A percentile compares a stretch with the other conserved stretches of the same genome.
phyloP scores from a whole-genome alignment of 2,797 vertebrate genomes.

The Typhlichthys subterraneus region DNA sequence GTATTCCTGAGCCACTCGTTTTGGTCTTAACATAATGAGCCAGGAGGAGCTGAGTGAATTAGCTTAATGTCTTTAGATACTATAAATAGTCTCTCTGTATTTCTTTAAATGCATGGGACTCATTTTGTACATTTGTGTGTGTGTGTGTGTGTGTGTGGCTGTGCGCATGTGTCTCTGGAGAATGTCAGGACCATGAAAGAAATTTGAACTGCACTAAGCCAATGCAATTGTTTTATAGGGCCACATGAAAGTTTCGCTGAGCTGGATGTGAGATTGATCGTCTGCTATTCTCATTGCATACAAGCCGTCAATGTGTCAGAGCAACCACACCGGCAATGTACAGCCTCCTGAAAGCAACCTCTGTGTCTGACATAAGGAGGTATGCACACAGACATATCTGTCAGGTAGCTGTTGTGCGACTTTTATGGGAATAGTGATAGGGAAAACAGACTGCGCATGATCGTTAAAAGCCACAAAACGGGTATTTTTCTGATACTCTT shows the following conservation, averaged over 20 bases:
- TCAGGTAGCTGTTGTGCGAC: constrained; percentile 1
- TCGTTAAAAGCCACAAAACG: constrained; percentile 9
- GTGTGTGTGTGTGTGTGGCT: neutral
- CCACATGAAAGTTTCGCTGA: constrained; percentile 70
- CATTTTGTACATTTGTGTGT: constrained; percentile 42
- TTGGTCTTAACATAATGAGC: constrained; percentile 28
- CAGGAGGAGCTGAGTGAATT: constrained; percentile 30
- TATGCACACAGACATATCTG: constrained; percentile 5
- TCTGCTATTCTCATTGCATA: constrained; percentile 67
- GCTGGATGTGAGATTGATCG: constrained; percentile 40
- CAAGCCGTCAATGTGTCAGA: constrained; percentile 33
- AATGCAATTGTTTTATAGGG: constrained; percentile 57
- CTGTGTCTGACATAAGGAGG: constrained; percentile 26
- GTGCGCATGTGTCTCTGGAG: constrained; percentile 17
- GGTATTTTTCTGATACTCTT: constrained; percentile 3
- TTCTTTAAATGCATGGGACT: constrained; percentile 54
- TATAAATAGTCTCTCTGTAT: constrained; percentile 65
- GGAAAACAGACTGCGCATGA: constrained; percentile 6
- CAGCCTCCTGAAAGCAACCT: neutral
- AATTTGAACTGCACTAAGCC: constrained; percentile 29
- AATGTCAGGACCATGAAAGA: constrained; percentile 9
- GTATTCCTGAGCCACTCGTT: constrained; percentile 23
- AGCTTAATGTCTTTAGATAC: constrained; percentile 38
- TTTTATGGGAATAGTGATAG: constrained; percentile 16
- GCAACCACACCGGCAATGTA: neutral